These are phyloP conservation scores for Diachasmimorpha longicaudata DNA, from an alignment of 1,140 invertebrate genomes.

Conservation along the genomic window DNA sequence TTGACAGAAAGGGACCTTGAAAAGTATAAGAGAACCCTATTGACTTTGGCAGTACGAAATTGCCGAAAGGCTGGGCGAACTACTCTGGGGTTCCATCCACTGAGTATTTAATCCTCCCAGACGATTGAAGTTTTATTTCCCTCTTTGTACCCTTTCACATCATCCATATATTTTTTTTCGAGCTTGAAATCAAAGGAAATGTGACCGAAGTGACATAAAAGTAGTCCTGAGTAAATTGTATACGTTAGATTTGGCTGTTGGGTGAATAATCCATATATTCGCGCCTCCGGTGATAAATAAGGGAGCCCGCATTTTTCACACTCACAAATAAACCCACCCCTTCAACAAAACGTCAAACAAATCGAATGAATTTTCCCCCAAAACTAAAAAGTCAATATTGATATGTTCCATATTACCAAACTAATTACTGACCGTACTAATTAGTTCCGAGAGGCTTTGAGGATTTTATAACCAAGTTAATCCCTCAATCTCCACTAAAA, in stretches of 20 bases:
- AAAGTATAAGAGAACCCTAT: not conserved
- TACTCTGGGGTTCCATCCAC: not conserved
- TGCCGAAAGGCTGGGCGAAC: not conserved
- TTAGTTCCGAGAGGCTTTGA: too few relatives aligned
- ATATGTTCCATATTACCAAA: not conserved
- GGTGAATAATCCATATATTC: not conserved
- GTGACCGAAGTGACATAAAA: not conserved
- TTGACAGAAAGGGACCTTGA: not conserved
- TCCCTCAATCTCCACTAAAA: not conserved
- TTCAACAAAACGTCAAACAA: not conserved
- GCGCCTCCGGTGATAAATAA: not conserved
- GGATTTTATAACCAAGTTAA: not conserved
- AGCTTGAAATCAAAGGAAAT: constrained; percentile 33
- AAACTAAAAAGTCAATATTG: not conserved
- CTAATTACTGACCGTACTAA: not conserved
- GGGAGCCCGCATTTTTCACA: not conserved
- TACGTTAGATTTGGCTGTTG: not conserved
- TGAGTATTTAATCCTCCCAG: not conserved
- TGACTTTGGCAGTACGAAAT: not conserved
- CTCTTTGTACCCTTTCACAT: not conserved
- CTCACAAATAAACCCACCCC: not conserved
- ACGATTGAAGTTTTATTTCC: constrained; percentile 10
- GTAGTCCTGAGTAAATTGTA: not conserved
- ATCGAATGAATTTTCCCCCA: not conserved
- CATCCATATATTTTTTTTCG: not conserved